Evolutionary conservation across 2,888 invertebrate species (phyloP), one percentile per base, ranked within the genome.

Genomic region (Isotomurus palustris): DNA sequence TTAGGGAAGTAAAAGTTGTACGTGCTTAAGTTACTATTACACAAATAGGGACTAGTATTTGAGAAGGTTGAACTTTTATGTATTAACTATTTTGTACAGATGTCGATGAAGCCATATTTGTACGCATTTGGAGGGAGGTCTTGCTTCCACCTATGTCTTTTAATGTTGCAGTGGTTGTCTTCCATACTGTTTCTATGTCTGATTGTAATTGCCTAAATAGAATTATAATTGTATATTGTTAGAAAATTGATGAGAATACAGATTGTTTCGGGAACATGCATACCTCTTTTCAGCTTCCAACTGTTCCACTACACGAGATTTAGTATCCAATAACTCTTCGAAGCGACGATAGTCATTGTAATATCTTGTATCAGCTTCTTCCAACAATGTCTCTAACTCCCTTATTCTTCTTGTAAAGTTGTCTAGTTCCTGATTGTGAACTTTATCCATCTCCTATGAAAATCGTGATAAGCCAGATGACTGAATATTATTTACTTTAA

Each of bases 131-230:
- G 14, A 32, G 14, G 8, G 32, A 32, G 32, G 32, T 32, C 32
- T 10, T 32, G 14, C 8, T 32, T 32, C 8, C 32, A 32, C 8
- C 8, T 32, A 32, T 32, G 14, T 32, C 14, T 32, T 32, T 8
- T 32, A 10, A 32, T 10, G 32, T 10, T 32, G 32, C 32, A 14
- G 64, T 65, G 3, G 68, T 59, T 1, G 67, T 68, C 17, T 63
- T 53, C 69, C 69, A 69, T 14, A 69, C 69, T 2, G 67, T 65
- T 52, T 68, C 67, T 55, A 69, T 50, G 51, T 69, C 69, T 38
- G 48, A 35, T 12, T 62, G 40, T 28, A 69, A 27, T 52, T 69
- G 69, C 25, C 62, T 68, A 57, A 54, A 17, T 5, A 48, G 25
- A 27, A 35, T 28, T 24, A 40, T 40, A 8, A 22, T 29, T 6